Base-by-base conservation (phyloP, 2,797 vertebrate genomes). In the Todus mexicanus region DNA sequence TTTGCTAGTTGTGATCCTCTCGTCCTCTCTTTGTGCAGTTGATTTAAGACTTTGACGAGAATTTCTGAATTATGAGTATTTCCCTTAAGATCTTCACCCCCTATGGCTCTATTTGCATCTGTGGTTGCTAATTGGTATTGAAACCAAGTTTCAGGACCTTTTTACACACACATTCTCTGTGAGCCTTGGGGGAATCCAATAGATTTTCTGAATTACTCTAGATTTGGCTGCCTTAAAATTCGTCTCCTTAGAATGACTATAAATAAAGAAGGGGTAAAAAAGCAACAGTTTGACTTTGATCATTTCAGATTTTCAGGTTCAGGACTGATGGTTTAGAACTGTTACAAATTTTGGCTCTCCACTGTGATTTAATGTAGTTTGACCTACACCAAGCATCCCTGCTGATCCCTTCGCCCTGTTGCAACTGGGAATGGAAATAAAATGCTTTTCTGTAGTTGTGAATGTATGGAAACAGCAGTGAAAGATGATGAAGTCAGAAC, bases 361-460 rank as follows among this genome's bases (percentile, higher is more conserved):
- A 3, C 63, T 79, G 56, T 89, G 70, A 60, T 92, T 94, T 93
- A 65, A 91, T 60, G 59, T 12, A 76, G 48, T 61, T 78, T 94
- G 87, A 91, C 84, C 89, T 79, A 42, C 64, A 18, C 16, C 16
- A 56, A 79, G 15, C 51, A n/a, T 43, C 80, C 57, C 79, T 70
- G 85, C 87, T 90, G 82, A 76, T 78, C 91, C 47, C 22, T 79
- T 73, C 38, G 4, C 54, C 27, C 40, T 43, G 48, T 16, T 91
- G 85, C 85, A 85, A 84, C 27, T 29, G 18, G 29, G 35, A 68
- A 64, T 64, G 47, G 84, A 88, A 95, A 86, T 56, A 85, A 87
- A 95, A 59, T 57, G 0, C 37, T 86, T 94, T 96, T 79, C 56
- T 73, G 42, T 50, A 17, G 35, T 59, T 72, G 21, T 6, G 14